Conservation (phyloP, 2,797 vertebrate genomes). For the Perodicticus potto region DNA sequence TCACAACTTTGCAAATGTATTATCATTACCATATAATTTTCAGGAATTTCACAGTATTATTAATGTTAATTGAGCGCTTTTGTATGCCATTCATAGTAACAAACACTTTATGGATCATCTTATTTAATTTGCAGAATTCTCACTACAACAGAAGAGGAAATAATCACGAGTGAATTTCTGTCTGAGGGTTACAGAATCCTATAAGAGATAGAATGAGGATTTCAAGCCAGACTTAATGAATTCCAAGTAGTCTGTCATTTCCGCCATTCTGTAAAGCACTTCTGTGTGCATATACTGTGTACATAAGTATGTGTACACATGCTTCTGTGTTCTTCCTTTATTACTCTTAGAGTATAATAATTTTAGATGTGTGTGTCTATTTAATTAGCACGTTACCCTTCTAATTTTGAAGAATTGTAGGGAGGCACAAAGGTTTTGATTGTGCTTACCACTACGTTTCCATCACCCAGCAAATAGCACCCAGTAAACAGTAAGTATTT, state of each 20-base stretch:
- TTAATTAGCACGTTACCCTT: neutral
- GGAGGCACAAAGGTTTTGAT: neutral
- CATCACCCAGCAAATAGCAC: neutral
- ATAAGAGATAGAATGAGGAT: neutral
- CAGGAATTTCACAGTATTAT: neutral
- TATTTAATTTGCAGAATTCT: conserved; percentile 35
- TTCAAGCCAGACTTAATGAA: neutral
- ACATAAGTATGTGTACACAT: neutral
- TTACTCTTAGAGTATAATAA: neutral
- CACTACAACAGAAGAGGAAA: neutral
- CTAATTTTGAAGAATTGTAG: neutral
- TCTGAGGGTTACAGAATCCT: neutral
- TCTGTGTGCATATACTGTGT: neutral
- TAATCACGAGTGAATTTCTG: neutral
- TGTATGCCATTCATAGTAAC: neutral
- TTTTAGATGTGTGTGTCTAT: neutral
- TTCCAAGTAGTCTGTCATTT: neutral
- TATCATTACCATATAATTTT: neutral
- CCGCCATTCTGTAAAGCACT: neutral
- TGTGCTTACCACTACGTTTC: neutral
- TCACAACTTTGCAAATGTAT: neutral
- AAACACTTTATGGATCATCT: neutral
- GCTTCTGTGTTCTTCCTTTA: neutral
- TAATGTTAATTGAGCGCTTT: neutral
- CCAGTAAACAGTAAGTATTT: neutral